Percentiles rank a stretch among this genome's conserved stretches.
Conservation (phyloP, 2,888 invertebrate genomes). For the Syritta pipiens region DNA sequence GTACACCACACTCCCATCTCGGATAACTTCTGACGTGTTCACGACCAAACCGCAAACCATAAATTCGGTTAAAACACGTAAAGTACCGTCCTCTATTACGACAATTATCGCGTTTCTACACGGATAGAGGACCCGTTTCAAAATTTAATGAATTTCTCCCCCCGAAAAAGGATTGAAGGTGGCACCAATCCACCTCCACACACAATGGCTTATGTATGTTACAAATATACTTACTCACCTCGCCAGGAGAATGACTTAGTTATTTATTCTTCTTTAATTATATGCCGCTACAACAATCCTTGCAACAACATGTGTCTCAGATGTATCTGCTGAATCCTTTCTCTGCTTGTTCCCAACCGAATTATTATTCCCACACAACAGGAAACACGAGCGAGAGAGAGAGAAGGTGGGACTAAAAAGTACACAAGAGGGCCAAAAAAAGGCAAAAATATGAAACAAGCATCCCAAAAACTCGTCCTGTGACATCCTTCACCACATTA, state of each 20-base stretch:
- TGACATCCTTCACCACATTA: constrained; percentile 62
- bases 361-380: constrained; percentile 36
- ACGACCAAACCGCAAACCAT: constrained; percentile 5
- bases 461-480: constrained; percentile 46
- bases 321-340: constrained; percentile 30
- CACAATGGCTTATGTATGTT: too few relatives aligned
- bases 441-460: neutral
- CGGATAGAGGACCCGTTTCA: constrained; percentile 2
- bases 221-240: too few relatives aligned
- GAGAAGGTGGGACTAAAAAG: too few relatives aligned
- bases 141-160: constrained; percentile 26
- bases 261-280: constrained; percentile 40
- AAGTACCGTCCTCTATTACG: neutral
- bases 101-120: constrained; percentile 16
- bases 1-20: too few relatives aligned
- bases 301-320: constrained; percentile 15
- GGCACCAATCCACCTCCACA: too few relatives aligned
- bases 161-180: neutral
- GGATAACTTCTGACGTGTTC: too few relatives aligned
- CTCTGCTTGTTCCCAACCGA: neutral
- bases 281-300: constrained; percentile 24
- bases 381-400: neutral
- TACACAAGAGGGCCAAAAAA: too few relatives aligned
- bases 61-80: constrained; percentile 18
- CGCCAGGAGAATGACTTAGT: too few relatives aligned